Evolutionary conservation across 2,113 vertebrate species (phyloP).

Genomic region (Steatornis caripensis): DNA sequence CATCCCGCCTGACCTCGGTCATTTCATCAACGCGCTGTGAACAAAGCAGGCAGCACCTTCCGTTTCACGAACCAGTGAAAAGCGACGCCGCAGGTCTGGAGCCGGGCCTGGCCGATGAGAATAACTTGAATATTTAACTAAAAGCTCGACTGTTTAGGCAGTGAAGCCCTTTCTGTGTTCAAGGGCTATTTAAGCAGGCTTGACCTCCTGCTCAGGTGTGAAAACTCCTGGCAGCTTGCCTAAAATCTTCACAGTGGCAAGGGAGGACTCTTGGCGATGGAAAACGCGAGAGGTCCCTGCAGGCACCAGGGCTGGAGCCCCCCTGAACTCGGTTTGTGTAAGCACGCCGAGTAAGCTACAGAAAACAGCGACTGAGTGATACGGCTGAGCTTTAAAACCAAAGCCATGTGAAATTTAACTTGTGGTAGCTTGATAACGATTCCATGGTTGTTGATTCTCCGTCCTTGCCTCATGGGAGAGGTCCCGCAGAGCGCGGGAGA

Average conservation of each 20-base stretch:
- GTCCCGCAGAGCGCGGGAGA: not conserved
- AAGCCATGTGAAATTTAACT: not conserved
- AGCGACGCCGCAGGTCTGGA: not conserved
- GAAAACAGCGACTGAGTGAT: not conserved
- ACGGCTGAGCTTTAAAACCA: accelerated
- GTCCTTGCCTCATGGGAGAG: not conserved
- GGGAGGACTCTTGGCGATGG: not conserved
- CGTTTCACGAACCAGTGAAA: not conserved
- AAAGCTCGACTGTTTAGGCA: not conserved
- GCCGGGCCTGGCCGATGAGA: not conserved
- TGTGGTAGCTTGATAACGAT: not conserved
- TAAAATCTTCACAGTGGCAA: not conserved
- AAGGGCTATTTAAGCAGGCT: not conserved
- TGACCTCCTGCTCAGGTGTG: not conserved
- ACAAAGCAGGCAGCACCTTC: not conserved
- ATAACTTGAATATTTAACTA: not conserved
- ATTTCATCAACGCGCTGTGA: not conserved
- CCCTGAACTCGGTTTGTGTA: not conserved
- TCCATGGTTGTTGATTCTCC: not conserved
- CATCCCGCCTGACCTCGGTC: accelerated
- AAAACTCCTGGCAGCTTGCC: not conserved
- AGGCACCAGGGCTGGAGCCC: not conserved
- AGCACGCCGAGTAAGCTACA: not conserved
- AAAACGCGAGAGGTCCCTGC: not conserved
- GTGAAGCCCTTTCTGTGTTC: not conserved